phyloP scores from a whole-genome alignment of 2,797 vertebrate species.

The Tamandua tetradactyla region DNA sequence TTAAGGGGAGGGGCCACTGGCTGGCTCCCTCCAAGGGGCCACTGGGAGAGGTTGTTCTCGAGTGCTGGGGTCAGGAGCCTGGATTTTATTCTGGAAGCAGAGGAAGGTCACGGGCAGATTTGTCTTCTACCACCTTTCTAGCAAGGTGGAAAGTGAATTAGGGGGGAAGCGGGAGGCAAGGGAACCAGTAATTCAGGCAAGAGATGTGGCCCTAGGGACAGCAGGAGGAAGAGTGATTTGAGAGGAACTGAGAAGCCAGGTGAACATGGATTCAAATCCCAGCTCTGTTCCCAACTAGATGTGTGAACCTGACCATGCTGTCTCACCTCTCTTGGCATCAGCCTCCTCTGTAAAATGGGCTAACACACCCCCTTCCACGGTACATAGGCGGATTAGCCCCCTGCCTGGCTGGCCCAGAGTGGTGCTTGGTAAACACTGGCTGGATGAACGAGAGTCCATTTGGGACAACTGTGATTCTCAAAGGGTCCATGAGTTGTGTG shows the following conservation, averaged over 20 bases:
- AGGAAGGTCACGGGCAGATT: neutral
- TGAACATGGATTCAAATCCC: neutral
- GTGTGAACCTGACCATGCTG: neutral
- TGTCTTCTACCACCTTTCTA: neutral
- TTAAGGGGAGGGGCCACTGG: neutral
- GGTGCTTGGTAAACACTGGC: neutral
- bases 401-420: neutral
- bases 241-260: neutral
- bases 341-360: neutral
- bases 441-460: neutral
- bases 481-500: neutral
- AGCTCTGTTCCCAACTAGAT: neutral
- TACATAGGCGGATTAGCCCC: neutral
- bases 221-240: neutral
- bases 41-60: neutral
- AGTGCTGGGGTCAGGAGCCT: neutral
- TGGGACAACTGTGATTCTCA: neutral
- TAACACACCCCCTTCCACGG: neutral
- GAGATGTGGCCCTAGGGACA: neutral
- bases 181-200: neutral
- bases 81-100: neutral
- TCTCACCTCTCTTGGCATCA: neutral
- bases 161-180: neutral
- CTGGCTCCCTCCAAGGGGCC: no score
- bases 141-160: no score